Conservation (phyloP, 2,113 vertebrate species). For the Ailurus styani region DNA sequence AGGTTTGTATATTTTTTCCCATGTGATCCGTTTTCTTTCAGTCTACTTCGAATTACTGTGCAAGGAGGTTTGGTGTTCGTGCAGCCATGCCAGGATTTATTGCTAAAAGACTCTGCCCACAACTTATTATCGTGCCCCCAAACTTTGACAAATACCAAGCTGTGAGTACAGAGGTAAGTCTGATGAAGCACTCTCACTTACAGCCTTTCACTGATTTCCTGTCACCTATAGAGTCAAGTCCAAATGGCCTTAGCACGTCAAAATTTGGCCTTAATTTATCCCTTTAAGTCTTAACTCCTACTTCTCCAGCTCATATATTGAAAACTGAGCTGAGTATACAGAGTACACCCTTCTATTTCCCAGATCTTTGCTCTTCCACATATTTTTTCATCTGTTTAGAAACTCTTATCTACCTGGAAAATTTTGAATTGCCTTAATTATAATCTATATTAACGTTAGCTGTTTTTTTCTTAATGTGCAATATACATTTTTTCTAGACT, state of each 20-base stretch:
- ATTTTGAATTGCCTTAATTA: background rate
- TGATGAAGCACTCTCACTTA: background rate
- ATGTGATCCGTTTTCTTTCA: constrained; percentile 75
- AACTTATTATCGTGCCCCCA: constrained; percentile 89
- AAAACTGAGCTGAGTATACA: background rate
- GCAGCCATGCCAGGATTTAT: constrained; percentile 99
- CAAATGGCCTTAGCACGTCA: background rate
- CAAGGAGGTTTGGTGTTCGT: constrained; percentile 95
- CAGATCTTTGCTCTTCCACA: background rate
- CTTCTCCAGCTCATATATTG: background rate
- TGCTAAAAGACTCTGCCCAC: constrained; percentile 94
- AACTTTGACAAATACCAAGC: constrained; percentile 95
- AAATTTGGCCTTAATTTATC: background rate
- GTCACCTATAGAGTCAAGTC: background rate
- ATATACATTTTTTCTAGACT: background rate
- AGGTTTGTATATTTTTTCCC: constrained; percentile 45
- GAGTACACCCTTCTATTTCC: background rate
- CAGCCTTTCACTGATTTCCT: background rate
- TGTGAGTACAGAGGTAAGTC: constrained; percentile 92
- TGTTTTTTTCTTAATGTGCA: constrained; percentile 28
- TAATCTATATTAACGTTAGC: background rate
- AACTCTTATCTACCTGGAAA: background rate
- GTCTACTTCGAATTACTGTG: constrained; percentile 97
- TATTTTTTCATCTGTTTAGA: constrained; percentile 21
- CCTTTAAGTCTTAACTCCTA: background rate